phyloP scores from a whole-genome alignment of 2,113 vertebrate genomes.

The Ctenodactylus gundi region DNA sequence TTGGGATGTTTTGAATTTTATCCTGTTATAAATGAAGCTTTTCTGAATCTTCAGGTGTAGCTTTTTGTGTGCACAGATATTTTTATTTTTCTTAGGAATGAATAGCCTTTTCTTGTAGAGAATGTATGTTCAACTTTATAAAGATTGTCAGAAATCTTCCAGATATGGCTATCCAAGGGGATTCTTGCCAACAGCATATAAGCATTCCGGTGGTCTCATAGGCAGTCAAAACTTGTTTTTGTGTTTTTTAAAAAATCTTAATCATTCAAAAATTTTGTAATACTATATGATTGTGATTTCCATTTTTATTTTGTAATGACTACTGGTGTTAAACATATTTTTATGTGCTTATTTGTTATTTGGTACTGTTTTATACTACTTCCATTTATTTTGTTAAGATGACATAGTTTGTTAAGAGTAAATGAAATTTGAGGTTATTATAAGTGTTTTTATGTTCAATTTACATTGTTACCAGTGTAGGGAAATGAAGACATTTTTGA shows the following conservation, averaged over 20 bases:
- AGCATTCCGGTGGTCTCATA: neutral
- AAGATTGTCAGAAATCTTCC: neutral
- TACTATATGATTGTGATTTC: neutral
- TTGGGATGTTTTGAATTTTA: neutral
- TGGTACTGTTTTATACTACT: neutral
- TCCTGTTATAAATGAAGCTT: neutral
- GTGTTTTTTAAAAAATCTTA: neutral
- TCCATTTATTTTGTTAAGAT: neutral
- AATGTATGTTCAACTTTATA: neutral
- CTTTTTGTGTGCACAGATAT: neutral
- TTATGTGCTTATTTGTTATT: neutral
- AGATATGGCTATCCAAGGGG: neutral
- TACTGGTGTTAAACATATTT: neutral
- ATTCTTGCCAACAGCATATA: neutral
- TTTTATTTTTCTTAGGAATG: neutral
- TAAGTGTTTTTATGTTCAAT: neutral
- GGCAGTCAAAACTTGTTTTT: neutral
- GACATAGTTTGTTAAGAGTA: neutral
- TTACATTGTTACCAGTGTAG: neutral
- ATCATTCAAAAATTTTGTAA: neutral
- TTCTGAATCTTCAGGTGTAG: neutral
- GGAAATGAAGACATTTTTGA: neutral
- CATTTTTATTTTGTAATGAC: constrained; percentile 1
- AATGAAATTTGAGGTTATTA: neutral
- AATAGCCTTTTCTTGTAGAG: neutral